phyloP scores from a whole-genome alignment of 1,140 invertebrate genomes.

The Pinna nobilis region DNA sequence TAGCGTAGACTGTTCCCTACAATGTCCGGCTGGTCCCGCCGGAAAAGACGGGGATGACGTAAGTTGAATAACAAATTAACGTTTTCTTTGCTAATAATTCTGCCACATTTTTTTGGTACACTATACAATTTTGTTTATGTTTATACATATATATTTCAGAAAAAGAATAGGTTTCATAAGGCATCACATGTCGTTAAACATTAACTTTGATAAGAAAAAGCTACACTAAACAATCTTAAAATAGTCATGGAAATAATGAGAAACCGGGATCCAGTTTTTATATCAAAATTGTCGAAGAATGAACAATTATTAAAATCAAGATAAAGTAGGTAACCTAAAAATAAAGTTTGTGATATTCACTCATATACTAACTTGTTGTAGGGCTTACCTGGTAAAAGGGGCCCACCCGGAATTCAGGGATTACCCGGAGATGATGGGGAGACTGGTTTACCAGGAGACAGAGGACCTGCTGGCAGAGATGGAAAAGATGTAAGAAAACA shows the following conservation, averaged over 20 bases:
- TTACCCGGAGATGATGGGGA: slow-evolving; percentile 24
- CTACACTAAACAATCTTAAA: too few species aligned
- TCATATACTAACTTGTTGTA: too few species aligned
- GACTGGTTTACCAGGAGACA: slow-evolving; percentile 23
- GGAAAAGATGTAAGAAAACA: slow-evolving; percentile 30
- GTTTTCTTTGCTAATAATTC: too few species aligned
- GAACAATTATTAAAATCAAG: not conserved
- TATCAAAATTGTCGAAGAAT: not conserved
- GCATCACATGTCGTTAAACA: too few species aligned
- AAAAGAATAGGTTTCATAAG: too few species aligned
- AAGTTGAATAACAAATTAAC: too few species aligned
- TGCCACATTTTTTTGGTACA: too few species aligned
- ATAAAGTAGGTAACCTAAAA: not conserved
- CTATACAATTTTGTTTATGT: too few species aligned
- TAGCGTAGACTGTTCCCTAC: slow-evolving; percentile 6
- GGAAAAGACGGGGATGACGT: slow-evolving; percentile 27
- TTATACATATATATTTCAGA: too few species aligned
- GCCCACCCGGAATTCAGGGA: slow-evolving; percentile 27
- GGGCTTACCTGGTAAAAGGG: slow-evolving; percentile 11
- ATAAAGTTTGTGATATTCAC: too few species aligned
- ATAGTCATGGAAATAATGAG: too few species aligned
- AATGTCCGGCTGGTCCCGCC: slow-evolving; percentile 24
- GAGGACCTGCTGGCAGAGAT: slow-evolving; percentile 38
- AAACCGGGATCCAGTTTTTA: not conserved
- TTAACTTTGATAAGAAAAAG: too few species aligned